Evolutionary conservation across 2,797 vertebrate genomes (phyloP).

Genomic region (Mastacembelus armatus): DNA sequence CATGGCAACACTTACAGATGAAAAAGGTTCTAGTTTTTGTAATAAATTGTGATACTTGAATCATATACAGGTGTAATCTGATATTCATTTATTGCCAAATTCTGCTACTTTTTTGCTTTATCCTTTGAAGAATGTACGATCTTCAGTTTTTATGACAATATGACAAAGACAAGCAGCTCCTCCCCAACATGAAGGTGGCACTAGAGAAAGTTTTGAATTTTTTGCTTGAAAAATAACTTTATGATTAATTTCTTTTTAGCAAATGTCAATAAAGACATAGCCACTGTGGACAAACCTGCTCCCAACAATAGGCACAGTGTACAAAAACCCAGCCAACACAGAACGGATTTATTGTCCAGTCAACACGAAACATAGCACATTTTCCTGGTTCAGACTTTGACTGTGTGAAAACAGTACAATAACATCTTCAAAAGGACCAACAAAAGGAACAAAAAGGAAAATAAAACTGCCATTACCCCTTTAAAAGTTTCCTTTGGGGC

Average conservation of each 20-base stretch:
- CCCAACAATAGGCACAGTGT: not conserved
- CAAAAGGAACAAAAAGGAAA: not conserved
- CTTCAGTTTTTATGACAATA: not conserved
- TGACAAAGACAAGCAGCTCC: not conserved
- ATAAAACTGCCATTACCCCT: not conserved
- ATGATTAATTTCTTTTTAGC: too few relatives aligned
- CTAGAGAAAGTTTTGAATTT: not conserved
- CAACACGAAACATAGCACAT: too few relatives aligned
- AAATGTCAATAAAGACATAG: not conserved
- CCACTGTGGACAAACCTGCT: not conserved
- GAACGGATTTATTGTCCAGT: not conserved
- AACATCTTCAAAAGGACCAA: slow-evolving; percentile 2
- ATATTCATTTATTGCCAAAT: slow-evolving; percentile 45
- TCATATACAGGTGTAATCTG: slow-evolving; percentile 54
- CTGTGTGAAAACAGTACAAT: not conserved
- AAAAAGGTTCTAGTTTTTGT: slow-evolving; percentile 86
- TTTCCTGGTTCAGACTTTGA: not conserved
- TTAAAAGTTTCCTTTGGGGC: not conserved
- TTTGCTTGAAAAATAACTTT: not conserved
- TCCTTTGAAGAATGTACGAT: too few relatives aligned
- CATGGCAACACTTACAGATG: slow-evolving; percentile 86
- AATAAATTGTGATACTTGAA: slow-evolving; percentile 89
- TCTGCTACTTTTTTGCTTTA: too few relatives aligned
- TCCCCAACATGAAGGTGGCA: not conserved
- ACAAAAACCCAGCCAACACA: not conserved